Percentiles rank a stretch among this genome's conserved stretches.
phyloP scores from a whole-genome alignment of 2,888 invertebrate genomes.

The Kuschelorhynchus macadamiae region DNA sequence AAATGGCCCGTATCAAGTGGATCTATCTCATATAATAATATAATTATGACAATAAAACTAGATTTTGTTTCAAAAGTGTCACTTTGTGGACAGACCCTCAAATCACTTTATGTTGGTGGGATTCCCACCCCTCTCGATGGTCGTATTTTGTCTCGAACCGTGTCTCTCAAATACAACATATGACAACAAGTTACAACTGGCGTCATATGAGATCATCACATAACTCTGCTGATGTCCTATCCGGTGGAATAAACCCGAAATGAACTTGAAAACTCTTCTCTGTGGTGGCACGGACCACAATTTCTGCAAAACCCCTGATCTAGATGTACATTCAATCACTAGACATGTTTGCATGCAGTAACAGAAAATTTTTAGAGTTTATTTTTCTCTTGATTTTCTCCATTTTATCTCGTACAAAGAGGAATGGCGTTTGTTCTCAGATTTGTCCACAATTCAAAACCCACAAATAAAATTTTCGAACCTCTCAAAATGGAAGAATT shows the following conservation, averaged over 20 bases:
- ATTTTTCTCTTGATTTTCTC: constrained; percentile 8
- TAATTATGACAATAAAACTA: too few species aligned
- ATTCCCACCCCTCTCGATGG: constrained; percentile 26
- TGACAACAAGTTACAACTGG: constrained; percentile 29
- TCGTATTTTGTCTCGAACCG: constrained; percentile 45
- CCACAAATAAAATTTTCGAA: too few species aligned
- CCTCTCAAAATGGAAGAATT: too few species aligned
- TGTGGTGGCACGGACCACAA: constrained; percentile 14
- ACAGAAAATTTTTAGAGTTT: too few species aligned
- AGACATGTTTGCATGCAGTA: too few species aligned
- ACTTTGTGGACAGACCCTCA: constrained; percentile 28
- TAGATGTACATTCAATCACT: too few species aligned
- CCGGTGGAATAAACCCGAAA: constrained; percentile 16
- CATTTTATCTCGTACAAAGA: constrained; percentile 5
- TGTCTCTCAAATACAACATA: constrained; percentile 38
- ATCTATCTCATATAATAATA: too few species aligned
- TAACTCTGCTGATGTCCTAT: constrained; percentile 20
- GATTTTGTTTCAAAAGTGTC: neutral
- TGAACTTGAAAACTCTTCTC: neutral
- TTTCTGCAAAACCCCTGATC: neutral
- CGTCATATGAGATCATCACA: constrained; percentile 32
- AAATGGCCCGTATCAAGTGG: too few species aligned
- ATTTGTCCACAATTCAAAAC: constrained; percentile 11
- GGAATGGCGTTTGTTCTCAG: constrained; percentile 12
- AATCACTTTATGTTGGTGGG: constrained; percentile 36